A percentile compares a stretch with the other conserved stretches of the same genome.
Evolutionary conservation across 2,113 vertebrate genomes (phyloP).

Genomic region (Macroglossus sobrinus): DNA sequence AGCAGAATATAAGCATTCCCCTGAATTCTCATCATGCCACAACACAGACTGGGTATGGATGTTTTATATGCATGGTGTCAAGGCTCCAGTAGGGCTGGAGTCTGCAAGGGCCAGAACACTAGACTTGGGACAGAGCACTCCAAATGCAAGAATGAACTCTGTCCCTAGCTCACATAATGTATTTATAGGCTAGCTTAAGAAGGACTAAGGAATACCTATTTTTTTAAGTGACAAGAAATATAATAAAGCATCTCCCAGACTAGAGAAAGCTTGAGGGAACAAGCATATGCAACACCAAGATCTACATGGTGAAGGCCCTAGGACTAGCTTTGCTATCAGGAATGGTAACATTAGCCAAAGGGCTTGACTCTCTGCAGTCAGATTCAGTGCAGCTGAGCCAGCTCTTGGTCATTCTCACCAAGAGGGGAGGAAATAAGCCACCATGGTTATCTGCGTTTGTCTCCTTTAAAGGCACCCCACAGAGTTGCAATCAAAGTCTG

Average conservation of each 20-base stretch:
- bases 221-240: background rate
- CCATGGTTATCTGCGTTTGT: background rate
- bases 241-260: background rate
- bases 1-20: background rate
- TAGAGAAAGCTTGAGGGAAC: background rate
- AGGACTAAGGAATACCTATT: background rate
- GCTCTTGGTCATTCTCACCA: background rate
- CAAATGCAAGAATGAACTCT: background rate
- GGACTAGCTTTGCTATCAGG: background rate
- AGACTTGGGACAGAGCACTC: background rate
- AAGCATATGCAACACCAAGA: background rate
- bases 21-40: background rate
- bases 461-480: background rate
- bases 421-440: background rate
- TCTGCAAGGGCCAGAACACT: background rate
- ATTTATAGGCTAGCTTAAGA: background rate
- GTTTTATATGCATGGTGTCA: background rate
- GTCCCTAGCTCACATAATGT: background rate
- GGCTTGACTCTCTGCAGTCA: background rate
- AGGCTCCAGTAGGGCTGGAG: background rate
- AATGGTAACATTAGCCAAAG: background rate
- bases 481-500: constrained; percentile 3
- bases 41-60: background rate
- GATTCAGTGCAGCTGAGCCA: background rate
- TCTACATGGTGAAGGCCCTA: background rate